These are phyloP conservation scores for Manis crassicaudata DNA, from an alignment of 2,797 vertebrate species.

Conservation along the genomic window DNA sequence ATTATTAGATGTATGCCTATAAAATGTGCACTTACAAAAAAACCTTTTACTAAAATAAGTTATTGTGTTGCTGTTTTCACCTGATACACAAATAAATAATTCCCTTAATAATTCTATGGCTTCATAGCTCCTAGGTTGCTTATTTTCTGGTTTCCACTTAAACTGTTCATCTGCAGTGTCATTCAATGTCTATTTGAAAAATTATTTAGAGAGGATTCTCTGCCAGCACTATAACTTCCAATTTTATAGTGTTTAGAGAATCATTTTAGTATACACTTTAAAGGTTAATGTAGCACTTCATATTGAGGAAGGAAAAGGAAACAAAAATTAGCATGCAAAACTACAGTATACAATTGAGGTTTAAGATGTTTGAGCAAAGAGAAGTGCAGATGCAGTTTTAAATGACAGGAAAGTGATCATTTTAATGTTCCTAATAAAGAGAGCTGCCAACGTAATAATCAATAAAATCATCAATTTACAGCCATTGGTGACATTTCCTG, in stretches of 20 bases:
- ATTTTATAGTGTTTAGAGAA: constrained; percentile 46
- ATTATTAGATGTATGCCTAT: not conserved
- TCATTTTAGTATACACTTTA: constrained; percentile 58
- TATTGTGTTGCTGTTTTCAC: not conserved
- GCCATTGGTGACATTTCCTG: constrained; percentile 71
- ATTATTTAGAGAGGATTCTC: constrained; percentile 40
- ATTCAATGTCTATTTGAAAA: constrained; percentile 39
- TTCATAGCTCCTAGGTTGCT: not conserved
- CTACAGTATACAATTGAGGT: not conserved
- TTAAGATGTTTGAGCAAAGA: constrained; percentile 58
- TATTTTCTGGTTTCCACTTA: constrained; percentile 52
- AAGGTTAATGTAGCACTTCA: constrained; percentile 55
- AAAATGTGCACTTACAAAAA: not conserved
- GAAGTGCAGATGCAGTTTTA: constrained; percentile 51
- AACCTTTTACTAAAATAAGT: not conserved
- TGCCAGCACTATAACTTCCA: constrained; percentile 45
- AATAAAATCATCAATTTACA: constrained; percentile 78
- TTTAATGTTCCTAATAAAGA: constrained; percentile 78
- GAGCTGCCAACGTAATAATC: constrained; percentile 77
- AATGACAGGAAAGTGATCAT: constrained; percentile 78
- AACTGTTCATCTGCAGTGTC: not conserved
- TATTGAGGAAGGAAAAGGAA: constrained; percentile 25
- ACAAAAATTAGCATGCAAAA: constrained; percentile 66
- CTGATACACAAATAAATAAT: not conserved
- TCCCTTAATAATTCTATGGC: not conserved